phyloP scores from a whole-genome alignment of 2,797 vertebrate species.

The Microctenopoma steveboyesi region DNA sequence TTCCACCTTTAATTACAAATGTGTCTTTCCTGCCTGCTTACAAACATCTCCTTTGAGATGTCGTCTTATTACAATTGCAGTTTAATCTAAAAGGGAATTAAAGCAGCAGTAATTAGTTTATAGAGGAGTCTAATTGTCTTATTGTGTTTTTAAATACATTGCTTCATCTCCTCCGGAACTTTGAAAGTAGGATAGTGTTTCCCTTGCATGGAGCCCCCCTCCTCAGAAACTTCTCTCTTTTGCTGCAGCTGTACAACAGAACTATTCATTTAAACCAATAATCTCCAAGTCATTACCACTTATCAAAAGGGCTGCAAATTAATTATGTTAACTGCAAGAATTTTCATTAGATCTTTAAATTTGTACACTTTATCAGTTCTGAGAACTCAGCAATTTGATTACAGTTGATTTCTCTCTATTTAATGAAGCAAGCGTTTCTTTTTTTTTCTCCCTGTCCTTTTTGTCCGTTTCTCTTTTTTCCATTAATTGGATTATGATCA shows the following conservation, averaged over 20 bases:
- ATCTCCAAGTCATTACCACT: constrained; percentile 82
- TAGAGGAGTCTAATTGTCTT: constrained; percentile 82
- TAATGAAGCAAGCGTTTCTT: constrained; percentile 78
- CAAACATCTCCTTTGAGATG: constrained; percentile 77
- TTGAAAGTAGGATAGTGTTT: constrained; percentile 77
- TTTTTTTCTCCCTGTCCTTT: constrained; percentile 36
- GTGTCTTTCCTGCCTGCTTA: constrained; percentile 70
- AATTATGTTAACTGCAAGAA: constrained; percentile 81
- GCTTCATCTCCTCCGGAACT: constrained; percentile 81
- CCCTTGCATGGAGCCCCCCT: constrained; percentile 36
- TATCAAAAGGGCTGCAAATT: constrained; percentile 83
- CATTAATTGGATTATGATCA: constrained; percentile 85
- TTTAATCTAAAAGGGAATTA: constrained; percentile 85
- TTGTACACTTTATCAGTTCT: constrained; percentile 80
- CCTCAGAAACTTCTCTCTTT: constrained; percentile 54
- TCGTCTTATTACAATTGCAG: constrained; percentile 76
- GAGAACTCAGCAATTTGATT: constrained; percentile 81
- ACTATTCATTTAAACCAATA: constrained; percentile 83
- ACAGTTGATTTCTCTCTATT: constrained; percentile 79
- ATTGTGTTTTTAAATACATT: constrained; percentile 79
- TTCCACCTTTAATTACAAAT: constrained; percentile 82
- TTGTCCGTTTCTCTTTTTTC: constrained; percentile 48
- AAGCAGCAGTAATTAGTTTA: constrained; percentile 83
- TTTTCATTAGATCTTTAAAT: constrained; percentile 83
- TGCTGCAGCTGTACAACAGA: constrained; percentile 70